phyloP scores from a whole-genome alignment of 2,113 vertebrate species.

The Equus quagga region DNA sequence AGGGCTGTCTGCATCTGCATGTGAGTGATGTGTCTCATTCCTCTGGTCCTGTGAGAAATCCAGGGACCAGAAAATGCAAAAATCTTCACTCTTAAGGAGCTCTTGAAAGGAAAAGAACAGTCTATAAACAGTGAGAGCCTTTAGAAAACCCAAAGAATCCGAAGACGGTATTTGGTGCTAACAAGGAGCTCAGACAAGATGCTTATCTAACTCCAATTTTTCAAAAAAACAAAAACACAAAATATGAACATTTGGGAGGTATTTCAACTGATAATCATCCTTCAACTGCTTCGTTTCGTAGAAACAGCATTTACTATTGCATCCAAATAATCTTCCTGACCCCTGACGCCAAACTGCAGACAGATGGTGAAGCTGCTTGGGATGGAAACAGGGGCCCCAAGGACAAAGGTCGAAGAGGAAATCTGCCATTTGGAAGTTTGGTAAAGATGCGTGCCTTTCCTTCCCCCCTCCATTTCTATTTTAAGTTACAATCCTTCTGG shows the following conservation, averaged over 20 bases:
- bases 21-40: background rate
- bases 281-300: background rate
- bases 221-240: background rate
- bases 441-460: background rate
- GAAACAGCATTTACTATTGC: background rate
- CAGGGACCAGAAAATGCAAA: background rate
- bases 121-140: background rate
- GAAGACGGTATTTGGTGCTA: background rate
- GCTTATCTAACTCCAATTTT: background rate
- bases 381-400: background rate
- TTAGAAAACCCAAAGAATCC: background rate
- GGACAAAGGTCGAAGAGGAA: background rate
- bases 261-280: background rate
- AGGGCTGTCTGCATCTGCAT: background rate
- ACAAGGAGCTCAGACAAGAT: background rate
- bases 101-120: background rate
- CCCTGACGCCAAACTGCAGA: background rate
- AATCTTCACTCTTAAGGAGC: background rate
- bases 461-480: accelerated
- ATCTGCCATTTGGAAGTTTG: background rate
- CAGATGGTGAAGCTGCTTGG: background rate
- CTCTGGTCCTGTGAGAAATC: background rate
- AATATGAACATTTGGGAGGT: background rate
- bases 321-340: background rate
- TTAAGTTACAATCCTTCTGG: background rate